phyloP scores from a whole-genome alignment of 2,888 invertebrate genomes.

The Cryptocephalus moraei region DNA sequence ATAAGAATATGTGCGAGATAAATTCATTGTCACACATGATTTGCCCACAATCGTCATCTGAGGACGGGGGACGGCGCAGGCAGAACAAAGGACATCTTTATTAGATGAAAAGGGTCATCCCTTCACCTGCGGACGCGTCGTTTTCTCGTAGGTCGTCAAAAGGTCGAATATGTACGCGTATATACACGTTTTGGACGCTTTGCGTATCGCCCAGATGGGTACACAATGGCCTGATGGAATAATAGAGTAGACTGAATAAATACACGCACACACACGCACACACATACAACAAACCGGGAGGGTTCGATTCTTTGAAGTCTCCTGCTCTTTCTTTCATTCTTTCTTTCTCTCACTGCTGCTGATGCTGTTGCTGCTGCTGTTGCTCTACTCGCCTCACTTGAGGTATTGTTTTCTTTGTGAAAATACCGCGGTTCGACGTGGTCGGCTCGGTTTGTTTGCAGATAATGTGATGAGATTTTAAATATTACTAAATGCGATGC shows the following conservation, averaged over 20 bases:
- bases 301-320: no score
- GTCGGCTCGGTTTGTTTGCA: slow-evolving; percentile 19
- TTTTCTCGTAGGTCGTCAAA: no score
- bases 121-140: slow-evolving; percentile 7
- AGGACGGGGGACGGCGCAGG: slow-evolving; percentile 10
- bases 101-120: slow-evolving; percentile 17
- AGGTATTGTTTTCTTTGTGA: slow-evolving; percentile 24
- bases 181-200: slow-evolving; percentile 14
- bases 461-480: slow-evolving; percentile 30
- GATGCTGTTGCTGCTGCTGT: no score
- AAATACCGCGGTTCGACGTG: no score
- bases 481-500: slow-evolving; percentile 14
- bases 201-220: slow-evolving; percentile 31
- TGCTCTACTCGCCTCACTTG: neutral
- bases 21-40: slow-evolving; percentile 18
- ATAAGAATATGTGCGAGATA: slow-evolving; percentile 10
- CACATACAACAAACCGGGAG: no score
- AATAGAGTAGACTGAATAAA: slow-evolving; percentile 36
- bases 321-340: no score
- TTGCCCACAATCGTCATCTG: slow-evolving; percentile 17
- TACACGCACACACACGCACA: neutral
- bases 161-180: no score
- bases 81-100: slow-evolving; percentile 20
- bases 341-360: no score
- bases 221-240: slow-evolving; percentile 35